A percentile compares a stretch with the other conserved stretches of the same genome.
These are phyloP conservation scores for Thyatira batis DNA, from an alignment of 2,888 invertebrate genomes.

Conservation along the genomic window DNA sequence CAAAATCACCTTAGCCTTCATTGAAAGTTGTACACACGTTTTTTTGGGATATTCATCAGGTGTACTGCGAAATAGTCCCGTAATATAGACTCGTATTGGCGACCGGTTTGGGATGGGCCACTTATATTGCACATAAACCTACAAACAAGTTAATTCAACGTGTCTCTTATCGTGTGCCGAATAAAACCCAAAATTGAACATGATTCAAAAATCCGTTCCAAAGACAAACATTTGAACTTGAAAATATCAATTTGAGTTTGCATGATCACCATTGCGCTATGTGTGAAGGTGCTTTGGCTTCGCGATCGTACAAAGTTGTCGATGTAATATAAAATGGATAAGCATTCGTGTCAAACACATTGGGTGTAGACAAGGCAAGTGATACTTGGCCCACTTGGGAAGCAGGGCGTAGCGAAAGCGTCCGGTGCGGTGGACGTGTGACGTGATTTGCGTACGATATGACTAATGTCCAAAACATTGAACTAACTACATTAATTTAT, in stretches of 20 bases:
- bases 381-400: conserved; percentile 56
- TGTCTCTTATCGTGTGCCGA: background rate
- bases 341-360: conserved; percentile 5
- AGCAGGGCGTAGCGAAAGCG: conserved; percentile 64
- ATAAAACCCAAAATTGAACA: background rate
- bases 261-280: background rate
- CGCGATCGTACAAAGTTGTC: background rate
- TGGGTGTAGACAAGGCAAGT: conserved; percentile 10
- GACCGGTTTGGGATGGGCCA: background rate
- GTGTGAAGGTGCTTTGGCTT: too few species aligned
- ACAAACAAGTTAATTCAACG: background rate
- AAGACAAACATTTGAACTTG: background rate
- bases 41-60: background rate
- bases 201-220: background rate
- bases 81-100: background rate
- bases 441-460: conserved; percentile 33
- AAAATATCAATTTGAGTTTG: background rate
- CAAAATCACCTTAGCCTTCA: too few species aligned
- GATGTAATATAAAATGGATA: background rate
- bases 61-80: background rate
- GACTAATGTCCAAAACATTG: conserved; percentile 24
- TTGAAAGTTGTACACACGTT: background rate
- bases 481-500: conserved; percentile 3
- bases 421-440: conserved; percentile 19
- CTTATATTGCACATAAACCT: background rate